Base-by-base conservation (phyloP, 2,888 invertebrate genomes). In the Noctua janthina region DNA sequence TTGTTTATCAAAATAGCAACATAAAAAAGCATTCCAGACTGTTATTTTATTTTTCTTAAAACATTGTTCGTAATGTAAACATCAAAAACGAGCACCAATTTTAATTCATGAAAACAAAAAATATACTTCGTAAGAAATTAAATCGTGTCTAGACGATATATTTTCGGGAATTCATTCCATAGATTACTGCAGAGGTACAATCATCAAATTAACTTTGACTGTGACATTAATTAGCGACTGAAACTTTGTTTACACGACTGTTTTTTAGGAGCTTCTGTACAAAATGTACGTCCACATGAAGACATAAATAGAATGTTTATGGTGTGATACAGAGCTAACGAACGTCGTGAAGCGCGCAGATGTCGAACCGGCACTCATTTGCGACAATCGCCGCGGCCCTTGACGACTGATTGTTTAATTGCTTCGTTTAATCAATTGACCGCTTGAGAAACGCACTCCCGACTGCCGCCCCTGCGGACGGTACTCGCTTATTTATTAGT, bases 351-450 rank as follows among this genome's bases (percentile, higher is more conserved):
- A 81, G 70, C 86, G 74, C 92, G 93, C 95, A 94, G 93, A 94
- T 94, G 94, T 93, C 92, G 92, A 94, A 93, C 94, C 94, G 93
- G 94, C 94, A 94, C 94, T 96, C 96, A 95, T 96, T 96, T 95
- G 96, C 96, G 96, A 96, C 95, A 94, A 94, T 94, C 93, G 93
- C 93, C 92, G 93, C 94, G 93, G 90, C 94, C 94, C 94, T 95
- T 95, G 95, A 94, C 91, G 95, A 92, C 95, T 96, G 96, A 97
- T 97, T 97, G 95, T 92, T 96, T 97, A 97, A 97, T 97, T 96
- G 96, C 95, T 96, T 95, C 96, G 96, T 97, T 97, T 96, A 96
- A 97, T 96, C 96, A 97, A 97, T 96, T 96, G 96, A 94, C 94
- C 96, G 95, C 93, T 93, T 94, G 94, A 95, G 96, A 94, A 94